Percentiles rank a stretch among this genome's conserved stretches.
Evolutionary conservation across 2,797 vertebrate genomes (phyloP).

Genomic region (Epinephelus awoara): DNA sequence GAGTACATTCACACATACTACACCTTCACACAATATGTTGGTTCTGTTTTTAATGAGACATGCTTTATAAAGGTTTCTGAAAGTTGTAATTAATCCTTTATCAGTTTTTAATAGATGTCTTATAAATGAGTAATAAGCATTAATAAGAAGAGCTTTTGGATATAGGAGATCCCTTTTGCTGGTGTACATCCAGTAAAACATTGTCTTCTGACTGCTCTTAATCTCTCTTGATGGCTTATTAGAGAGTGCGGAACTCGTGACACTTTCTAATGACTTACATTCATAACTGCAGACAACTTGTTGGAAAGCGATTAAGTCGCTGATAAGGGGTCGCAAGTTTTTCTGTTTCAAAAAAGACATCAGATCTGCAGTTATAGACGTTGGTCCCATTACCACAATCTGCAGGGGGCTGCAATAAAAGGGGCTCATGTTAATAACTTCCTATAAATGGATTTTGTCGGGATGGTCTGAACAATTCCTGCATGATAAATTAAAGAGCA

Average conservation of each 20-base stretch:
- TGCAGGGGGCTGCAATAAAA: not conserved
- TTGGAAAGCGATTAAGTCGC: constrained; percentile 18
- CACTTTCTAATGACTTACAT: constrained; percentile 16
- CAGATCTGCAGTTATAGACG: not conserved
- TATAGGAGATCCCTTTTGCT: not conserved
- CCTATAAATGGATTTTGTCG: constrained; percentile 1
- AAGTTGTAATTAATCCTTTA: not conserved
- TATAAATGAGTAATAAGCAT: not conserved
- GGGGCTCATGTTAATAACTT: not conserved
- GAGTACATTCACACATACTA: not conserved
- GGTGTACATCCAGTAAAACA: not conserved
- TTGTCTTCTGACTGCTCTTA: constrained; percentile 3
- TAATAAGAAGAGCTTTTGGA: not conserved
- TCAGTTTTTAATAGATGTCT: not conserved
- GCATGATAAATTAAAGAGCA: not conserved
- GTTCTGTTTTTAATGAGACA: not conserved
- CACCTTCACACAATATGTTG: not conserved
- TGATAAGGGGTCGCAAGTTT: constrained; percentile 2
- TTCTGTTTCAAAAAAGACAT: constrained; percentile 12
- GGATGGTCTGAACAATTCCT: not conserved
- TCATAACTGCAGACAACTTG: constrained; percentile 4
- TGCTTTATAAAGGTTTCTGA: no score
- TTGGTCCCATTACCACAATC: not conserved
- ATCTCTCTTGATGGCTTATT: constrained; percentile 17
- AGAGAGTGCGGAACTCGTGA: constrained; percentile 14